Base-by-base conservation (phyloP, 2,888 invertebrate species). In the Acleris literana region DNA sequence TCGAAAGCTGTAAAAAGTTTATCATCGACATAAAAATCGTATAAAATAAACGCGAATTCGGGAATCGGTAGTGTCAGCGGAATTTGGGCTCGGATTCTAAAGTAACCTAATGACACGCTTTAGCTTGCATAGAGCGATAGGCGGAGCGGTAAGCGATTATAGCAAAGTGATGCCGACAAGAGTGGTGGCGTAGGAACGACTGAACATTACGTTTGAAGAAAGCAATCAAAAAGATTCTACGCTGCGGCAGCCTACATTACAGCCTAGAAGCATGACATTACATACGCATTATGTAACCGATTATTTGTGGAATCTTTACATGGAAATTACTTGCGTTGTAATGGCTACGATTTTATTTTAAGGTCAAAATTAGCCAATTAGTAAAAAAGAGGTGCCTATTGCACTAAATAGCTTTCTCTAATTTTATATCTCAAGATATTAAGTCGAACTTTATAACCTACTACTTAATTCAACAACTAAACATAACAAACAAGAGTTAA, bases 1-100 rank as follows among this genome's bases (percentile, higher is more conserved):
- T 73, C 70, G 76, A 60, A 33, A 68, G 74, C 72, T 73, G 74
- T 81, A 81, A 81, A 83, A 79, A 72, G 73, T 83, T 82, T 83
- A 84, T 72, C 74, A 64, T 69, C 53, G 44, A 71, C 71, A 75
- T 82, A 81, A 83, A 83, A 79, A 65, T 51, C 70, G 67, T 72
- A 69, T 76, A 75, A 76, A 77, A 68, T 70, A 70, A 75, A 75
- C 70, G 72, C 59, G 70, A 71, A 69, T 71, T 72, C 63, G 59
- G 69, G 68, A 75, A 74, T 70, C 68, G 68, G 65, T 69, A 65
- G 66, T 51, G 71, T 76, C 74, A 76, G 77, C 75, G 54, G 51
- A 70, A 60, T 43, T 51, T 51, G 56, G 52, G 33, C 22, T 61
- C 20, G 11, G 61, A 65, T 61, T 56, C 33, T 43, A 44, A 60